Evolutionary conservation across 2,888 invertebrate species (phyloP).

Genomic region (Argyra leucocephala): DNA sequence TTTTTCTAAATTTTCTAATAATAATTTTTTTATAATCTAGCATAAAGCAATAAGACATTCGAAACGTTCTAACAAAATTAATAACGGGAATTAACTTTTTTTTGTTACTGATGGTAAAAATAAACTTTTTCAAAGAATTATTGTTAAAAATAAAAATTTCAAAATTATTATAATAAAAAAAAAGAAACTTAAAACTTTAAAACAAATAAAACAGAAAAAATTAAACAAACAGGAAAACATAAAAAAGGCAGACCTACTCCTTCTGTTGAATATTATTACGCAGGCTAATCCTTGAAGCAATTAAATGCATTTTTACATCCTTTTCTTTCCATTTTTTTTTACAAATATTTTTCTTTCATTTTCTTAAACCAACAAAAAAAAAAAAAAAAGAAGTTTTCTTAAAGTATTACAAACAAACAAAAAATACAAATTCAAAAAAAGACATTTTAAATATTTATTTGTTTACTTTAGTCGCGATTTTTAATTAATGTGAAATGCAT

Average conservation of each 20-base stretch:
- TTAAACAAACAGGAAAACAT: not conserved
- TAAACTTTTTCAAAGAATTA: no score
- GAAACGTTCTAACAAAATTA: no score
- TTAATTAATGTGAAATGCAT: not conserved
- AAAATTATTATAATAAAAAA: no score
- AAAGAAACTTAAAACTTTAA: not conserved
- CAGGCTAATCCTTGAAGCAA: not conserved
- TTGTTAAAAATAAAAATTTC: no score
- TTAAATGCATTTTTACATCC: not conserved
- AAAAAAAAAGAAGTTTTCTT: not conserved
- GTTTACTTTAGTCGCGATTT: not conserved
- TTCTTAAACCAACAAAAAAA: no score
- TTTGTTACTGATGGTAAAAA: no score
- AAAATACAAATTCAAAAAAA: not conserved
- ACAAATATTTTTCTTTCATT: not conserved
- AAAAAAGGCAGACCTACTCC: constrained; percentile 1
- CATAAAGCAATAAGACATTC: no score
- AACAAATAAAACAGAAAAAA: not conserved
- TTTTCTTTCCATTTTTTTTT: not conserved
- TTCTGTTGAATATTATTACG: constrained; percentile 1
- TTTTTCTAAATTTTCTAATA: no score
- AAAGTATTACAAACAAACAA: not conserved
- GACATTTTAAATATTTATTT: not conserved
- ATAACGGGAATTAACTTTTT: no score
- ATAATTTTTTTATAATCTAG: no score